A percentile compares a stretch with the other conserved stretches of the same genome.
Conservation (phyloP, 37 sponge, comb jelly and placozoan genomes). For the Cliona cf. orientalis region DNA sequence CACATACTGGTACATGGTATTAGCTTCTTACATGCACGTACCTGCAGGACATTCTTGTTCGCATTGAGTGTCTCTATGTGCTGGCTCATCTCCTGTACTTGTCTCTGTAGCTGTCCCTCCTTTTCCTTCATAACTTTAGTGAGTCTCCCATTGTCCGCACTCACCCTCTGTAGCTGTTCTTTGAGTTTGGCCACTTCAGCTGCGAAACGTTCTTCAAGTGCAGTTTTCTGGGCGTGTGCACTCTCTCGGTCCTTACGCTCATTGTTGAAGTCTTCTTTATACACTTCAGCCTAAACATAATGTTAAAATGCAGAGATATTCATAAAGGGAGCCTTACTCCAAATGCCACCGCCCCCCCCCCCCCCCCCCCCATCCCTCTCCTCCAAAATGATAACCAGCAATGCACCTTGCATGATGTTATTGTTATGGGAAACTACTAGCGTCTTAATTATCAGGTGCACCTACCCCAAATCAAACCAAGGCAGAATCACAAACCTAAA, state of each 20-base stretch:
- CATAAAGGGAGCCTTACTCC: no score
- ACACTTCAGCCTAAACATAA: conserved; percentile 30
- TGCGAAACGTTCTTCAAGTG: not conserved
- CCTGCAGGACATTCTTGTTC: not conserved
- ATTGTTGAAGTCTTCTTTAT: conserved; percentile 27
- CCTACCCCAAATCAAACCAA: no score
- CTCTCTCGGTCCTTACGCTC: conserved; percentile 37
- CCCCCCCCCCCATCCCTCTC: no score
- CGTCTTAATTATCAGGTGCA: no score
- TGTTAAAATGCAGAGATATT: no score
- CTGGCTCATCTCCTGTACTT: not conserved
- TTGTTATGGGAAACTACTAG: no score
- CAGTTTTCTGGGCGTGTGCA: conserved; percentile 9
- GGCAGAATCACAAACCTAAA: no score
- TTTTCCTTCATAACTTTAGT: not conserved
- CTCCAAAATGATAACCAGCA: no score
- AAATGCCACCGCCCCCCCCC: no score
- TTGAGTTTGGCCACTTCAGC: not conserved
- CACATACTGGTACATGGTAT: no score
- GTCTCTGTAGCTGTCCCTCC: not conserved
- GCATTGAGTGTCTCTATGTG: not conserved
- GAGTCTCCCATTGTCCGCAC: not conserved
- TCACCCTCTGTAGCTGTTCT: not conserved
- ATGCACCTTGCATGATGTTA: no score
- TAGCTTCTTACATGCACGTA: no score